phyloP scores from a whole-genome alignment of 2,888 invertebrate species.

The Ochropacha duplaris region DNA sequence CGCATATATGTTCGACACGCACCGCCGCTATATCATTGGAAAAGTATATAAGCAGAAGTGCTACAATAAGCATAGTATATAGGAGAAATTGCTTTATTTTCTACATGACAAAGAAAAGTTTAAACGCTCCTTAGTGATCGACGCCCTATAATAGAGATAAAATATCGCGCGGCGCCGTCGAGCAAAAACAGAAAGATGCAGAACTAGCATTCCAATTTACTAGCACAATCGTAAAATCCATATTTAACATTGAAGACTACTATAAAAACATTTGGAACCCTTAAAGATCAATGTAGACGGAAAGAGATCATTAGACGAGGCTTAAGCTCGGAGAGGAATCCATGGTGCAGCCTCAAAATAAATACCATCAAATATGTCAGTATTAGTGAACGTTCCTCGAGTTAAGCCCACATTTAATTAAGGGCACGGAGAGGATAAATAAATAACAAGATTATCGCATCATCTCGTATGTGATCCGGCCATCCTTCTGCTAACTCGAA shows the following conservation, averaged over 20 bases:
- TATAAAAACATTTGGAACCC: conserved; percentile 23
- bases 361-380: conserved; percentile 60
- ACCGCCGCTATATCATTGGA: conserved; percentile 25
- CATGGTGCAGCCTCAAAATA: conserved; percentile 51
- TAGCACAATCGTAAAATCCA: conserved; percentile 16
- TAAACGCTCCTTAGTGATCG: not conserved
- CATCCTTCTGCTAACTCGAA: conserved; percentile 33
- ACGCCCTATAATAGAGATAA: not conserved
- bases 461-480: conserved; percentile 57
- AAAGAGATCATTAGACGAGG: conserved; percentile 57
- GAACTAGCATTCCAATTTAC: conserved; percentile 4
- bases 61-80: no score
- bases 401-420: conserved; percentile 63
- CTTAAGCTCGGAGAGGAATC: conserved; percentile 49
- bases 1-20: conserved; percentile 22
- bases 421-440: conserved; percentile 56
- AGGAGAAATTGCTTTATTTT: not conserved
- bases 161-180: not conserved
- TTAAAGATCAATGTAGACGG: conserved; percentile 30
- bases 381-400: conserved; percentile 41
- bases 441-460: conserved; percentile 74
- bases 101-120: not conserved
- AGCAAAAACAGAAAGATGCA: not conserved
- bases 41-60: not conserved
- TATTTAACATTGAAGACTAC: conserved; percentile 12